These are phyloP conservation scores for Gymnoscelis rufifasciata DNA, from an alignment of 2,888 invertebrate genomes.

Conservation along the genomic window DNA sequence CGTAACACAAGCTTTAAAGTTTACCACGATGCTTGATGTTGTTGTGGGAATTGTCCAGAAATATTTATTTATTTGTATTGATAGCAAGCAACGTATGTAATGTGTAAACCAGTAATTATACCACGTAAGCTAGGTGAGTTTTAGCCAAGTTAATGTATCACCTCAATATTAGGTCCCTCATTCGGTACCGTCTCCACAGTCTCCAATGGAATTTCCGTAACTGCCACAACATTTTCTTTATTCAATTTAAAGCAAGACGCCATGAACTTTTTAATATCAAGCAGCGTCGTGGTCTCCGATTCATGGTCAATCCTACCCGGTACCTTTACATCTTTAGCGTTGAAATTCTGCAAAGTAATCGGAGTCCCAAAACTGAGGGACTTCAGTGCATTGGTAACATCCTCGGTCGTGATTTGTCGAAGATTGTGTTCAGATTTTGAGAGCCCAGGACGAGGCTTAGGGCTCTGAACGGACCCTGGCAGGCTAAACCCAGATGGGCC, in stretches of 20 bases:
- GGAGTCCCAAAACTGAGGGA: constrained; percentile 52
- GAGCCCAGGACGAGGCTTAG: constrained; percentile 44
- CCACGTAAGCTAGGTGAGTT: neutral
- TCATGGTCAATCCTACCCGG: constrained; percentile 40
- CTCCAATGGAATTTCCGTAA: constrained; percentile 43
- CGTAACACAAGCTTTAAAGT: too few relatives aligned
- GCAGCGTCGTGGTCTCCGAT: constrained; percentile 43
- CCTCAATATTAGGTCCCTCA: neutral
- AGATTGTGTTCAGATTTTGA: constrained; percentile 71
- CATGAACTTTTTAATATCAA: constrained; percentile 64
- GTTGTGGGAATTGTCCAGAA: too few relatives aligned
- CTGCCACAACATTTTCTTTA: constrained; percentile 39
- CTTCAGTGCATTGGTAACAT: constrained; percentile 59
- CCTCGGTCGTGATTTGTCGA: constrained; percentile 56
- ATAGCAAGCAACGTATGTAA: too few relatives aligned
- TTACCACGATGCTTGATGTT: too few relatives aligned
- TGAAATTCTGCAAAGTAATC: constrained; percentile 35
- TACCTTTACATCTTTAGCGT: constrained; percentile 50
- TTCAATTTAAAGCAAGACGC: constrained; percentile 60
- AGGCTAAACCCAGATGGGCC: constrained; percentile 28
- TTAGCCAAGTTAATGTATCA: neutral
- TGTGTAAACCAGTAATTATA: too few relatives aligned
- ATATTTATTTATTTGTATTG: too few relatives aligned
- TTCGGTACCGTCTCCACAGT: constrained; percentile 34
- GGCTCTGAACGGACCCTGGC: constrained; percentile 52